Conservation (phyloP, 30 jellyfish, hydroid and myxozoan species). For the Nemopilema nomurai region DNA sequence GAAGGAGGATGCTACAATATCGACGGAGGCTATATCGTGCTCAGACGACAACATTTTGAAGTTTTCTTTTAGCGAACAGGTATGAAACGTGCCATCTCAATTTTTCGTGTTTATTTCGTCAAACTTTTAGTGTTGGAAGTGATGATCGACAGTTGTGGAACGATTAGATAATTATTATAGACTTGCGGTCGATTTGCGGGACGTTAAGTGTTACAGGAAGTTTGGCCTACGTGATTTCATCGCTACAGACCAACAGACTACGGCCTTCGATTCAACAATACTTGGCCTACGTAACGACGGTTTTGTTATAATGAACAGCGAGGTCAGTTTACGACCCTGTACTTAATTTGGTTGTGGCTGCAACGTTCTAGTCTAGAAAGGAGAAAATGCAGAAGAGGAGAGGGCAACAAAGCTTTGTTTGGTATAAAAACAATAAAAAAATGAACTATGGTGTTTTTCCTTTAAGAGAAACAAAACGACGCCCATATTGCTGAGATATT, state of each 20-base stretch:
- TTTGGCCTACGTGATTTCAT: neutral
- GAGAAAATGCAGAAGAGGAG: neutral
- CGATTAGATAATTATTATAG: neutral
- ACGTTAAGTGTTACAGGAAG: neutral
- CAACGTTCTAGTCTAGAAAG: too few relatives aligned
- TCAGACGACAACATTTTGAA: neutral
- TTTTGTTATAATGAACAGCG: too few relatives aligned
- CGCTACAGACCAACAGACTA: neutral
- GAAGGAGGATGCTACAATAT: neutral
- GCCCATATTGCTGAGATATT: too few relatives aligned
- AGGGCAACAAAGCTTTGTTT: neutral
- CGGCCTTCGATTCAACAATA: neutral
- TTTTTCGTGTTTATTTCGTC: neutral
- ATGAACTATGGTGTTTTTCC: neutral
- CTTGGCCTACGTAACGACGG: too few relatives aligned
- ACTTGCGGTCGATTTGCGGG: neutral
- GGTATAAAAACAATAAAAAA: too few relatives aligned
- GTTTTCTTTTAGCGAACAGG: neutral
- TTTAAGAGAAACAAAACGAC: neutral
- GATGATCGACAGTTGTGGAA: neutral
- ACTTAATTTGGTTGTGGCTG: too few relatives aligned
- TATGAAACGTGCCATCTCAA: neutral
- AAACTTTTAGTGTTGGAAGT: neutral
- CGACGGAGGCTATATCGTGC: neutral
- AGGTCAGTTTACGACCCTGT: too few relatives aligned